A percentile compares a stretch with the other conserved stretches of the same genome.
Conservation (phyloP, 1,140 invertebrate species). For the Holotrichia oblita region DNA sequence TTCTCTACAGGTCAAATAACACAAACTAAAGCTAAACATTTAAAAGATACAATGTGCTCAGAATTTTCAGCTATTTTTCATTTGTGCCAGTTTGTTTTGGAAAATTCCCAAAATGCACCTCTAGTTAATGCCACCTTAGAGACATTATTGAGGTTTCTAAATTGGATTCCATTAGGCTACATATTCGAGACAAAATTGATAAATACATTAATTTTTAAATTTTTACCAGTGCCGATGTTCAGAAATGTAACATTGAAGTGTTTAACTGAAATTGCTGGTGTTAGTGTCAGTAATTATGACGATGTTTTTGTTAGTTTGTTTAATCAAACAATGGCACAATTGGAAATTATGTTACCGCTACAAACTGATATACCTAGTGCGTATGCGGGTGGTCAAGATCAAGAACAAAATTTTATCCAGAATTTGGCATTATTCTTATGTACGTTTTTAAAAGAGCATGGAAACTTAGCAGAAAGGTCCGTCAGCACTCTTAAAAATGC, state of each 20-base stretch:
- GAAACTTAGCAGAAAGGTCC: slow-evolving; percentile 84
- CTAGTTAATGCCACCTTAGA: slow-evolving; percentile 94
- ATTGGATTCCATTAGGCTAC: slow-evolving; percentile 99
- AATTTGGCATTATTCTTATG: slow-evolving; percentile 98
- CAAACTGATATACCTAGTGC: slow-evolving; percentile 93
- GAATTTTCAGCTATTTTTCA: slow-evolving; percentile 99
- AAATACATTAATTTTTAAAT: slow-evolving; percentile 94
- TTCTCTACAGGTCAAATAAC: slow-evolving; percentile 98
- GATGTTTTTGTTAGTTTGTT: slow-evolving; percentile 91
- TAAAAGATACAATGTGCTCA: slow-evolving; percentile 99
- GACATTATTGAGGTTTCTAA: slow-evolving; percentile 95
- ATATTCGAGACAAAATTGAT: slow-evolving; percentile 99
- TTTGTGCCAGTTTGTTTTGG: slow-evolving; percentile 97
- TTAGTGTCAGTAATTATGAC: slow-evolving; percentile 88
- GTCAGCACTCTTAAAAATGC: slow-evolving; percentile 81
- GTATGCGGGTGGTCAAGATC: slow-evolving; percentile 91
- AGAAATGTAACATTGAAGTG: slow-evolving; percentile 98
- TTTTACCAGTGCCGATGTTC: slow-evolving; percentile 97
- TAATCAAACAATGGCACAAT: slow-evolving; percentile 88
- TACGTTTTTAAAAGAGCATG: slow-evolving; percentile 97
- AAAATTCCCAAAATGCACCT: slow-evolving; percentile 96
- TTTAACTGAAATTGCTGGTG: slow-evolving; percentile 96
- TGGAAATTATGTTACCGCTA: slow-evolving; percentile 91
- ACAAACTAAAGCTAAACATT: slow-evolving; percentile 98
- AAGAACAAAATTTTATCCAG: slow-evolving; percentile 99